Percentiles rank a stretch among this genome's conserved stretches.
Conservation (phyloP, 2,797 vertebrate species). For the Aldrovandia affinis region DNA sequence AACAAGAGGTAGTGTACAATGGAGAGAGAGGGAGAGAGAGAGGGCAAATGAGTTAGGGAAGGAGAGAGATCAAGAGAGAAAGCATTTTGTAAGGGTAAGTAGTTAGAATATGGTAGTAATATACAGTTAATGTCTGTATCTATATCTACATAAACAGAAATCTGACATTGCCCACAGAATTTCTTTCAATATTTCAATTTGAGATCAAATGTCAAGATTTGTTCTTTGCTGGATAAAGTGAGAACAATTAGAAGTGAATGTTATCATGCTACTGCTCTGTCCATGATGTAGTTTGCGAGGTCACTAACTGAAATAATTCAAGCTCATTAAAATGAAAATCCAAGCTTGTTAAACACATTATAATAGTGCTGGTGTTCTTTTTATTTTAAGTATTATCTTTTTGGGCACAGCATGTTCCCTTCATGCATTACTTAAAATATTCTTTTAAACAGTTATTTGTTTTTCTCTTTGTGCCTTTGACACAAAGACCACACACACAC, state of each 20-base stretch:
- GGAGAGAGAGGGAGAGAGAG: no score
- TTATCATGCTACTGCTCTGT: not conserved
- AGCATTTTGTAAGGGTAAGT: not conserved
- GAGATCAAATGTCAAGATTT: not conserved
- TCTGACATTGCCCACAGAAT: not conserved
- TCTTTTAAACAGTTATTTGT: not conserved
- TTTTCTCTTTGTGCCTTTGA: not conserved
- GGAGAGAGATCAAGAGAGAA: no score
- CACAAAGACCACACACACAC: constrained; percentile 13
- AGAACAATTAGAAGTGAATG: not conserved
- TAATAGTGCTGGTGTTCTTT: not conserved
- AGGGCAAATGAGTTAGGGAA: no score
- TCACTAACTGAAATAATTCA: not conserved
- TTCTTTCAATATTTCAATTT: not conserved
- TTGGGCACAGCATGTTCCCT: not conserved
- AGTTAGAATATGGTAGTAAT: not conserved
- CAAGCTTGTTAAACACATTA: not conserved
- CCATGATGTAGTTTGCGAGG: no score
- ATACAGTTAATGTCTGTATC: not conserved
- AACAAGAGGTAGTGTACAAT: no score
- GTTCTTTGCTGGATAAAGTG: not conserved
- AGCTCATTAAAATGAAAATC: no score
- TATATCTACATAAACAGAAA: not conserved
- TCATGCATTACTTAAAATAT: not conserved
- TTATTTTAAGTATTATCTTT: not conserved